Percentiles rank a stretch among this genome's conserved stretches.
Evolutionary conservation across 2,888 invertebrate genomes (phyloP).

Genomic region (Amiota communis): DNA sequence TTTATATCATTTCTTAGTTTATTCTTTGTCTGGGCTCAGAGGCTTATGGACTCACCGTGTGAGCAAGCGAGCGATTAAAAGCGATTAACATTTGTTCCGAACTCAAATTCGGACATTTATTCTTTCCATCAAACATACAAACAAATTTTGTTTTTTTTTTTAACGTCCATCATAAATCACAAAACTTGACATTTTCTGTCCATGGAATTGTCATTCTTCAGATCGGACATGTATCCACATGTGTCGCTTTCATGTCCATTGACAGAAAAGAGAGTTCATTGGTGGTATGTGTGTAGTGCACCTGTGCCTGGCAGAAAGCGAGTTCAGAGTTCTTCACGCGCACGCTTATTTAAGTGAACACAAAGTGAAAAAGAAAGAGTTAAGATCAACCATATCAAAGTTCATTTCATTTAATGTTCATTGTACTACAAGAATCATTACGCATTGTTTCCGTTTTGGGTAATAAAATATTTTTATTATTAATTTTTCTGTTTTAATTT

Average conservation of each 20-base stretch:
- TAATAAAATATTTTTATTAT: slow-evolving; percentile 13
- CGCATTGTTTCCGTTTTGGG: slow-evolving; percentile 56
- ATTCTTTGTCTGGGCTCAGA: neutral
- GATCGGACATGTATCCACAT: neutral
- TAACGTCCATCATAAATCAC: slow-evolving; percentile 53
- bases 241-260: neutral
- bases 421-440: slow-evolving; percentile 61
- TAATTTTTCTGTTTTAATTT: slow-evolving; percentile 6
- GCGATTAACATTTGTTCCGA: slow-evolving; percentile 64
- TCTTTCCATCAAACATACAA: neutral
- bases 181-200: slow-evolving; percentile 63
- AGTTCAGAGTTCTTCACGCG: neutral
- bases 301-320: slow-evolving; percentile 11
- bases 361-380: neutral
- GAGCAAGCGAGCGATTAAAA: slow-evolving; percentile 61
- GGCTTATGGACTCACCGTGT: neutral
- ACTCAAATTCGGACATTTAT: neutral
- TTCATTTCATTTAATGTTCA: slow-evolving; percentile 42
- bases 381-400: slow-evolving; percentile 30
- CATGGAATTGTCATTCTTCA: slow-evolving; percentile 32
- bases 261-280: neutral
- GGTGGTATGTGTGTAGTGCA: slow-evolving; percentile 14
- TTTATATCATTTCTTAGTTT: slow-evolving; percentile 8
- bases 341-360: neutral
- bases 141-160: neutral